Evolutionary conservation across 2,113 vertebrate genomes (phyloP).

Genomic region (Cyphomyrus plagiostoma): DNA sequence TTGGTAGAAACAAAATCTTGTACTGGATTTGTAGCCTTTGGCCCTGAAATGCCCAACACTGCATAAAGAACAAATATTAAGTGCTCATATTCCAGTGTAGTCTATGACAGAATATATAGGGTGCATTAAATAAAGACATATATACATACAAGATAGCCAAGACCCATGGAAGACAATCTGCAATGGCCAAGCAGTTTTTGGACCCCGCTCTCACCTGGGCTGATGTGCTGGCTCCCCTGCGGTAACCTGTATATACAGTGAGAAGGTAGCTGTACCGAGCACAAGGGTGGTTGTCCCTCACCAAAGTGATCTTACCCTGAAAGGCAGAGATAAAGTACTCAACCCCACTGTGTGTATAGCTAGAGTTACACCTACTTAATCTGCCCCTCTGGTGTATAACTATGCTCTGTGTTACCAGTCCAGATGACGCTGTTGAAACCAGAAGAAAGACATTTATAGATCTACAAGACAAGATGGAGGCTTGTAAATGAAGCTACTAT

Average conservation of each 20-base stretch:
- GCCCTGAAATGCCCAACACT: not conserved
- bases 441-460: not conserved
- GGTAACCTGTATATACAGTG: constrained; percentile 65
- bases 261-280: constrained; percentile 66
- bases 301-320: constrained; percentile 69
- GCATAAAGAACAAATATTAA: not conserved
- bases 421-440: not conserved
- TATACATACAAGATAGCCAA: not conserved
- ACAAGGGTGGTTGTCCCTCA: constrained; percentile 66
- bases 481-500: not conserved
- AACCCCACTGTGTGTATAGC: not conserved
- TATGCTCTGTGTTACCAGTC: not conserved
- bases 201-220: constrained; percentile 55
- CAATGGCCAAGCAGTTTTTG: not conserved
- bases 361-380: not conserved
- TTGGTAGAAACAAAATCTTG: too few relatives aligned
- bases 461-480: not conserved
- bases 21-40: too few relatives aligned
- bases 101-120: not conserved
- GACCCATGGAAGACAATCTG: not conserved
- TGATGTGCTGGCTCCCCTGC: constrained; percentile 63
- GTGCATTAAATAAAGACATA: not conserved
- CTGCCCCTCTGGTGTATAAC: not conserved
- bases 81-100: not conserved
- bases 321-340: not conserved